phyloP scores from a whole-genome alignment of 2,113 vertebrate genomes.

The Semnornis frantzii region DNA sequence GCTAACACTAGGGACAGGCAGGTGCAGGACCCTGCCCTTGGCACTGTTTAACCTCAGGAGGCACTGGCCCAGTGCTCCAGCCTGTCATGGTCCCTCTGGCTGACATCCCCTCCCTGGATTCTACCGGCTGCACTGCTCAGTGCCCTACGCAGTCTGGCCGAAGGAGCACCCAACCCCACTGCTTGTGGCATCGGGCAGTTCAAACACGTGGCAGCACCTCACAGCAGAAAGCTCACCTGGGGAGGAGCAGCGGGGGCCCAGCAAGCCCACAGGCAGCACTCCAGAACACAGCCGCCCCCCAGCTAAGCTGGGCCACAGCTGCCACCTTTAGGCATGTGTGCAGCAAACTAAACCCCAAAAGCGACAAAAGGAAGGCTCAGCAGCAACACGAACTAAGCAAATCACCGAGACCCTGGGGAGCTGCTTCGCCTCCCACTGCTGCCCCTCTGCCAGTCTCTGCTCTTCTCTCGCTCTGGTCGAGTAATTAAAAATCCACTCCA shows the following conservation, averaged over 20 bases:
- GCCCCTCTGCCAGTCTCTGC: constrained; percentile 8
- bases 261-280: accelerated
- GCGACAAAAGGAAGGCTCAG: not conserved
- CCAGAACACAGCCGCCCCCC: not conserved
- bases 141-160: not conserved
- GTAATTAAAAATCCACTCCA: not conserved
- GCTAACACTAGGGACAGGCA: not conserved
- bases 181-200: not conserved
- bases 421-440: not conserved
- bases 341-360: not conserved
- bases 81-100: not conserved
- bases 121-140: not conserved
- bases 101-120: not conserved
- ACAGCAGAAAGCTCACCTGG: not conserved
- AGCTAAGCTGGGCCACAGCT: not conserved
- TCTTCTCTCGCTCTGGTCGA: constrained; percentile 1
- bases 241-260: accelerated
- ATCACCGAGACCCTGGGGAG: not conserved
- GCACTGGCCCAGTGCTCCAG: not conserved
- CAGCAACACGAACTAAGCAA: constrained; percentile 7
- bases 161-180: not conserved
- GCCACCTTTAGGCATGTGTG: not conserved
- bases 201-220: not conserved
- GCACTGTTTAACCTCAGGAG: not conserved
- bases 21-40: not conserved